Conservation (phyloP, 2,888 invertebrate species). For the Brachypterus glaber region DNA sequence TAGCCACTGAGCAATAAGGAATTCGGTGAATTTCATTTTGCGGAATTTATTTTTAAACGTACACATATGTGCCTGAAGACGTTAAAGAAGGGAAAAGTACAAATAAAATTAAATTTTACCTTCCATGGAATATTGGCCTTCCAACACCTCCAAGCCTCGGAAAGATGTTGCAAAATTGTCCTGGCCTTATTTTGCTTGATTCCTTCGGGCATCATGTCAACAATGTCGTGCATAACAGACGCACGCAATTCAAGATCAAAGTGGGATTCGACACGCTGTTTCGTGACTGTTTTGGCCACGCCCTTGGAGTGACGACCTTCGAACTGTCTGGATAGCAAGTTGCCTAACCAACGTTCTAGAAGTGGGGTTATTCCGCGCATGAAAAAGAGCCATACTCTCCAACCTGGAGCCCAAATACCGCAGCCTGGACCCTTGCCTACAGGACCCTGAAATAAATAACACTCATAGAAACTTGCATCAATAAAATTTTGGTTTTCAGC, state of each 20-base stretch:
- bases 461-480: too few species aligned
- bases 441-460: slow-evolving; percentile 59
- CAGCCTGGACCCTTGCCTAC: slow-evolving; percentile 98
- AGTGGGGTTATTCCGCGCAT: slow-evolving; percentile 98
- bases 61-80: too few species aligned
- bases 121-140: slow-evolving; percentile 99
- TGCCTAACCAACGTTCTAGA: slow-evolving; percentile 98
- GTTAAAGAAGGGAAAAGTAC: too few species aligned
- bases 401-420: slow-evolving; percentile 98
- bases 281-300: slow-evolving; percentile 99
- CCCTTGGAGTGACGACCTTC: slow-evolving; percentile 99
- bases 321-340: slow-evolving; percentile 94
- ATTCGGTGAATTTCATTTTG: too few species aligned
- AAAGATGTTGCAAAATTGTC: slow-evolving; percentile 96
- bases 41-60: too few species aligned
- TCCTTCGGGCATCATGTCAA: slow-evolving; percentile 99
- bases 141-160: slow-evolving; percentile 99
- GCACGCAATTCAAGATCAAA: slow-evolving; percentile 97
- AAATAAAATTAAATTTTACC: too few species aligned
- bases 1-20: too few species aligned
- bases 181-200: slow-evolving; percentile 99
- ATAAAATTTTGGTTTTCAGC: too few species aligned
- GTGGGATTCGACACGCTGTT: slow-evolving; percentile 98
- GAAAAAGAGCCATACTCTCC: slow-evolving; percentile 99
- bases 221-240: slow-evolving; percentile 94